These are phyloP conservation scores for Trinectes maculatus DNA, from an alignment of 2,113 vertebrate species.

Conservation along the genomic window DNA sequence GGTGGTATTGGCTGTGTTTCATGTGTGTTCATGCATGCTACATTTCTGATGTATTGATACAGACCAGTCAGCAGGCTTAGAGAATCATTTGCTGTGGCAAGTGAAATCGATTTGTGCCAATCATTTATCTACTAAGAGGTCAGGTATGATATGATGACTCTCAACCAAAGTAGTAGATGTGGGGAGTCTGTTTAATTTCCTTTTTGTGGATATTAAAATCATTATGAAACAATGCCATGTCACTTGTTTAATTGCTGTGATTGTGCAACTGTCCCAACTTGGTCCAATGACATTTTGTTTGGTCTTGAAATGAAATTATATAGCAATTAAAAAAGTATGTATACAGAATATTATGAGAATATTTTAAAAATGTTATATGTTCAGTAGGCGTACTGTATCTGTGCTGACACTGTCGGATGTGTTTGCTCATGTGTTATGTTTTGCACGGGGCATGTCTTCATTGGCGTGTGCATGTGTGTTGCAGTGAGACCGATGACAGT, in stretches of 20 bases:
- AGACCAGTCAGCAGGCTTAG: background rate
- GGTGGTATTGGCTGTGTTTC: slow-evolving; percentile 6
- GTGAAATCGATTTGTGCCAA: background rate
- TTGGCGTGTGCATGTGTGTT: slow-evolving; percentile 53
- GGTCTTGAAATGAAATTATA: too few species aligned
- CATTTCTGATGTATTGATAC: background rate
- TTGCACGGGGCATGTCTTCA: slow-evolving; percentile 1
- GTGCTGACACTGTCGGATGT: background rate
- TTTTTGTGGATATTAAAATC: too few species aligned
- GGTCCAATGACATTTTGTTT: too few species aligned
- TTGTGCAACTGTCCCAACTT: too few species aligned
- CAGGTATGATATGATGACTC: background rate
- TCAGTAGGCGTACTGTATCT: too few species aligned
- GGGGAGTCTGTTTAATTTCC: background rate
- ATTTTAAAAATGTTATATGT: too few species aligned
- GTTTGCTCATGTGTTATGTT: background rate
- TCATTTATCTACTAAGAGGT: background rate
- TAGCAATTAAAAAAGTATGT: background rate
- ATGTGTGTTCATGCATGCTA: background rate
- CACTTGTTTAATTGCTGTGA: too few species aligned
- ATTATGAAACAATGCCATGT: too few species aligned
- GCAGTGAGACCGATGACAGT: slow-evolving; percentile 91
- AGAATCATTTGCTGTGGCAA: background rate
- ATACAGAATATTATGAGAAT: too few species aligned
- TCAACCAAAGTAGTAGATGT: background rate